Conservation (phyloP, 2,113 vertebrate species). For the Bettongia penicillata region DNA sequence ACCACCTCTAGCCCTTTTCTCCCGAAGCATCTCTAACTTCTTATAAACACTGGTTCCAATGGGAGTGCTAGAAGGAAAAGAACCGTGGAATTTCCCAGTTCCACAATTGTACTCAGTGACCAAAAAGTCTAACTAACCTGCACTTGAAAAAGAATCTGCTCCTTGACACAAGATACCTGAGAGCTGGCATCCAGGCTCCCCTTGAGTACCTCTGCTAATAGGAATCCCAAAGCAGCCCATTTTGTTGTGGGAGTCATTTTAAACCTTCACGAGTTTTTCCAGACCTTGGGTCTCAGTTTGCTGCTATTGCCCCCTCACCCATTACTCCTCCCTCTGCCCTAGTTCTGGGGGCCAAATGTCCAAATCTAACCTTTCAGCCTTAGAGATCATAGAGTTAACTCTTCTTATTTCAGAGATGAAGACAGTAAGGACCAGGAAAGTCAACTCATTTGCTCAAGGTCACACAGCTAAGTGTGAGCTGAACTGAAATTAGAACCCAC, state of each 20-base stretch:
- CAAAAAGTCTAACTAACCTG: not conserved
- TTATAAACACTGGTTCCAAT: not conserved
- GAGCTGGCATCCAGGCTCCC: not conserved
- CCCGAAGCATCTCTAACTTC: not conserved
- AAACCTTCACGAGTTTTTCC: not conserved
- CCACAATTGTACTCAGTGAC: not conserved
- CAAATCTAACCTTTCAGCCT: not conserved
- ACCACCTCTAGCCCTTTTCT: not conserved
- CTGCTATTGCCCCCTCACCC: not conserved
- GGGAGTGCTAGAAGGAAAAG: not conserved
- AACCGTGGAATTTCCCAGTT: not conserved
- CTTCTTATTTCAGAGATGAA: not conserved
- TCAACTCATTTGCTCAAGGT: not conserved
- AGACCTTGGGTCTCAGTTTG: not conserved
- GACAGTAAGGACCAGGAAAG: not conserved
- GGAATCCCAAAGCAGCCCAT: not conserved
- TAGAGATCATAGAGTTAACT: not conserved
- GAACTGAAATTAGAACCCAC: not conserved
- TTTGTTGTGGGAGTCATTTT: not conserved
- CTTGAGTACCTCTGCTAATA: not conserved
- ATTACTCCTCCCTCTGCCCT: not conserved
- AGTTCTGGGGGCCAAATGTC: not conserved
- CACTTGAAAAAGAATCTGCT: not conserved
- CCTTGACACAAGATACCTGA: not conserved
- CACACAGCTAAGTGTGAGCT: not conserved